Base-by-base conservation (phyloP, 2,797 vertebrate genomes). In the Hozukius guyotensis region DNA sequence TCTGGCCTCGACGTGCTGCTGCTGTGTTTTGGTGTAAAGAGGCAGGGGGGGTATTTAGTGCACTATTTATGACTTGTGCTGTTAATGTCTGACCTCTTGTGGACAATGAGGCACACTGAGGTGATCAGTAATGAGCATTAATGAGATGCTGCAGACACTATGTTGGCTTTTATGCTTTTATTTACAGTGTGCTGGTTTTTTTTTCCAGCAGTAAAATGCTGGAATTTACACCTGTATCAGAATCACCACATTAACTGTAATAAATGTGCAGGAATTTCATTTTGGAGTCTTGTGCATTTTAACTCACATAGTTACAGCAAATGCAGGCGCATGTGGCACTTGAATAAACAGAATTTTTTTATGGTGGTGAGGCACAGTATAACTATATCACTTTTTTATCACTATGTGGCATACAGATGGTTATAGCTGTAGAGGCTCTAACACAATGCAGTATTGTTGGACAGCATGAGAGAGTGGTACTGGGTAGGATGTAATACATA, bases 1-100 rank as follows among this genome's bases (percentile, higher is more conserved):
- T 24, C 16, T n/a, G 78, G 27, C 67, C 71, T 55, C 8, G 14
- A 64, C 11, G 59, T 80, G 27, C 27, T 18, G 31, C 38, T 56
- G 49, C 42, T 65, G 42, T 5, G 13, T 53, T 36, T n/a, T 34
- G 12, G 8, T 8, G 3, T 55, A 20, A 49, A 24, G 34, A 46
- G 11, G 70, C 64, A 59, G 14, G 13, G 18, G 20, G 18, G 20
- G 53, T 42, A 31, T 49, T 78, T 80, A 31, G 38, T 75, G 72
- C 63, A 69, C 74, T 82, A 74, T 90, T 90, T 83, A 86, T 89
- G 88, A 88, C 87, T 91, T 92, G 8, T 83, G 84, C 90, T 94
- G 94, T 92, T 92, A 83, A 91, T 93, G 93, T 91, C 93, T 95
- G 94, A 95, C 94, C 93, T 93, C 94, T 95, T 94, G 94, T 94